Evolutionary conservation across 1,140 invertebrate genomes (phyloP).

Genomic region (Heterodera schachtii): DNA sequence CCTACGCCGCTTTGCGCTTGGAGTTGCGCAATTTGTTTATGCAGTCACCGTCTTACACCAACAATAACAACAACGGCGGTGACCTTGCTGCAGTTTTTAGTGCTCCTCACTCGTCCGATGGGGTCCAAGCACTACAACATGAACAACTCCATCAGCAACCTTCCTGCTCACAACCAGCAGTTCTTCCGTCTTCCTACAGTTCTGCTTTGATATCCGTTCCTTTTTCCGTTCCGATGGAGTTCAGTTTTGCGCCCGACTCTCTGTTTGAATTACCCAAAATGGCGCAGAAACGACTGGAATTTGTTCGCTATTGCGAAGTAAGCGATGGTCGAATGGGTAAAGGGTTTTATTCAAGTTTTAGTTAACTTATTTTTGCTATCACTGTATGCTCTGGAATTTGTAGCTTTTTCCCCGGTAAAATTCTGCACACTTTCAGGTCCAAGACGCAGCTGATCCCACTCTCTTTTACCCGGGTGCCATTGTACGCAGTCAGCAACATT

Average conservation of each 20-base stretch:
- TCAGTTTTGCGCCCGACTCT: neutral
- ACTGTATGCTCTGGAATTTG: too few relatives aligned
- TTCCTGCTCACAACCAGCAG: neutral
- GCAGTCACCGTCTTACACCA: neutral
- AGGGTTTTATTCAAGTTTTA: neutral
- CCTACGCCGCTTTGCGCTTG: neutral
- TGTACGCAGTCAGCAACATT: slow-evolving; percentile 6
- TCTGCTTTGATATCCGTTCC: too few relatives aligned
- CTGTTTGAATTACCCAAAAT: neutral
- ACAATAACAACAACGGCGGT: neutral
- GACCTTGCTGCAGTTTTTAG: too few relatives aligned
- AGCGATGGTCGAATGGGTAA: neutral
- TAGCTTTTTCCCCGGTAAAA: too few relatives aligned
- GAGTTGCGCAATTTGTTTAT: neutral
- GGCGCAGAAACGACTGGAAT: slow-evolving; percentile 8
- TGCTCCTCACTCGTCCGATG: neutral
- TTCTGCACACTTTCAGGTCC: neutral
- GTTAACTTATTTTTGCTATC: too few relatives aligned
- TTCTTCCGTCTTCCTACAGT: neutral
- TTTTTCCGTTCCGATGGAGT: neutral
- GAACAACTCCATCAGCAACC: neutral
- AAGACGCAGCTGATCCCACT: neutral
- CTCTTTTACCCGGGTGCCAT: slow-evolving; percentile 7
- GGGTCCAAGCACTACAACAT: neutral
- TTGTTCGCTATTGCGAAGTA: slow-evolving; percentile 7